A percentile compares a stretch with the other conserved stretches of the same genome.
phyloP scores from a whole-genome alignment of 37 sponge, comb jelly and placozoan genomes.

The Hexactinellida sp. region DNA sequence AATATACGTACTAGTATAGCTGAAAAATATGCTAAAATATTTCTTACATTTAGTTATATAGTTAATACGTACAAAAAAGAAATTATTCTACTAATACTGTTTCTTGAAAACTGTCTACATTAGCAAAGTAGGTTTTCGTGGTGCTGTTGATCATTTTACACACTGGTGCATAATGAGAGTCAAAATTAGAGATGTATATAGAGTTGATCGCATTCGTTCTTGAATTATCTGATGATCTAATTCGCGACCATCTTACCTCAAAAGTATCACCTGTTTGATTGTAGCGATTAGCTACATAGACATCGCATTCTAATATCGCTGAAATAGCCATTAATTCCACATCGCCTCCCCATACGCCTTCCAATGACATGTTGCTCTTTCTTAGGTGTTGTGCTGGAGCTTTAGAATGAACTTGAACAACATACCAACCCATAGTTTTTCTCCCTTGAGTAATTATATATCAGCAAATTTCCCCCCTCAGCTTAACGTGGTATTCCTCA shows the following conservation, averaged over 20 bases:
- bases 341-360: not conserved
- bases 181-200: not conserved
- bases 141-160: not conserved
- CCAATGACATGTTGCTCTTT: not conserved
- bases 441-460: too few species aligned
- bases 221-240: not conserved
- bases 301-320: not conserved
- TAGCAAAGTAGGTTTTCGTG: too few species aligned
- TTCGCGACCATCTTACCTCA: not conserved
- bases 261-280: not conserved
- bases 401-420: not conserved
- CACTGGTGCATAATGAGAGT: not conserved
- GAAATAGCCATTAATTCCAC: not conserved
- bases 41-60: too few species aligned
- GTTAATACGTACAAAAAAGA: too few species aligned
- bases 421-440: not conserved
- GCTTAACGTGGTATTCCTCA: not conserved
- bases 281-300: not conserved
- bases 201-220: not conserved
- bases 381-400: not conserved
- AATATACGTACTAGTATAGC: too few species aligned
- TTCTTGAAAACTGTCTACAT: too few species aligned
- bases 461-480: not conserved
- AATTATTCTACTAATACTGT: too few species aligned
- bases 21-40: too few species aligned